These are phyloP conservation scores for Lymantria monacha DNA, from an alignment of 2,888 invertebrate species.

Conservation along the genomic window DNA sequence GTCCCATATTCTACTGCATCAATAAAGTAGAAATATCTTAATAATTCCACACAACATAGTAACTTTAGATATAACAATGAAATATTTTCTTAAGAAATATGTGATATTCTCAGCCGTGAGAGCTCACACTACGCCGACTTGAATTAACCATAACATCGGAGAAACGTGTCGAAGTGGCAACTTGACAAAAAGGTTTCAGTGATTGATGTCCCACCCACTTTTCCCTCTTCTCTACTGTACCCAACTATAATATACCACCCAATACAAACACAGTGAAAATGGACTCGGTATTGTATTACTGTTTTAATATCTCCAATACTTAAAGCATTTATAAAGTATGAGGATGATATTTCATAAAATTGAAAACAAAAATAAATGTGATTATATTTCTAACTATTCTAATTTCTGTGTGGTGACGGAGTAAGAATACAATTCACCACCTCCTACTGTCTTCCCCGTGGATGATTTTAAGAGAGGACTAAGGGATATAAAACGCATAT, in stretches of 20 bases:
- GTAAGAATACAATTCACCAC: no score
- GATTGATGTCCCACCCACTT: slow-evolving; percentile 50
- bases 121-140: slow-evolving; percentile 30
- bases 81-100: slow-evolving; percentile 6
- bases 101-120: slow-evolving; percentile 19
- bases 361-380: slow-evolving; percentile 1
- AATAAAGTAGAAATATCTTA: no score
- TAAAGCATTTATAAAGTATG: slow-evolving; percentile 2
- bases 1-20: no score
- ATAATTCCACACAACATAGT: no score
- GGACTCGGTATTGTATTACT: slow-evolving; percentile 8
- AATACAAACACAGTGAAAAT: slow-evolving; percentile 20
- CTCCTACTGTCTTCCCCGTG: no score
- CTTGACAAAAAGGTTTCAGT: slow-evolving; percentile 56
- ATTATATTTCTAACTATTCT: no score
- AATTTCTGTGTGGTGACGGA: no score
- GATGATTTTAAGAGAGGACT: no score
- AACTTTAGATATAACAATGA: neutral
- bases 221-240: slow-evolving; percentile 2
- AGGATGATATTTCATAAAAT: neutral
- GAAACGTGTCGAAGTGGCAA: slow-evolving; percentile 57
- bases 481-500: no score
- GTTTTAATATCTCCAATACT: slow-evolving; percentile 8
- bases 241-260: slow-evolving; percentile 17
- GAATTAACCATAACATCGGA: slow-evolving; percentile 50